Evolutionary conservation across 2,113 vertebrate genomes (phyloP), one percentile per base, ranked within the genome.

Genomic region (Brevimyrus niger): DNA sequence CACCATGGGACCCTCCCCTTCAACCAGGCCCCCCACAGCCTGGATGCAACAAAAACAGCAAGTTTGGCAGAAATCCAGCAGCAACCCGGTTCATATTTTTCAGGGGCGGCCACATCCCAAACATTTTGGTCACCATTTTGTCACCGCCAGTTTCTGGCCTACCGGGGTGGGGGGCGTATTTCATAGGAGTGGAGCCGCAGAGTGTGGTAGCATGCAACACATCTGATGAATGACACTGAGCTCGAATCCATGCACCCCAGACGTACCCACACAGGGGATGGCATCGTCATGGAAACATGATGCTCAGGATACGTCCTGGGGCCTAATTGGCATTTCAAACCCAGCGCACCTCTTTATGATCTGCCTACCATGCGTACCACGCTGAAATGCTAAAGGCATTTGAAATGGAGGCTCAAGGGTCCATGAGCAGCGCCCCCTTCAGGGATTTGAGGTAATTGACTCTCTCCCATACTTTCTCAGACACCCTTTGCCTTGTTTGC

Each of bases 161-260:
- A 15, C 38, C 1, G 6, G 23, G 35, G 53, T 31, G 19, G 55
- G 73, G 73, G 76, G 91, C 3, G 50, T 7, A 61, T 61, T 61
- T 93, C 38, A 88, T 82, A 89, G 88, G 85, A 94, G 87, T 44
- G 88, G 92, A 90, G 90, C 90, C 90, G 92, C 13, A 10, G 89
- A 87, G 94, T 93, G 94, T 95, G 93, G 94, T 95, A 93, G 93
- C 93, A 91, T 95, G 93, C 95, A 95, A 95, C 95, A 94, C 94
- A 94, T 92, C 93, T 89, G 93, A 95, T 95, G 94, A 95, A 95
- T 95, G 94, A 94, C 88, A 19, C 50, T 50, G 50, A 82, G 90
- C 86, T 86, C 55, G 9, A 61, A 61, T 61, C 55, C 1, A 61
- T 11, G 35, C 65, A 27, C 27, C 31, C 65, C 65, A 35, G 65